Percentiles rank a stretch among this genome's conserved stretches.
Conservation (phyloP, 2,888 invertebrate species). For the Pterostichus niger region DNA sequence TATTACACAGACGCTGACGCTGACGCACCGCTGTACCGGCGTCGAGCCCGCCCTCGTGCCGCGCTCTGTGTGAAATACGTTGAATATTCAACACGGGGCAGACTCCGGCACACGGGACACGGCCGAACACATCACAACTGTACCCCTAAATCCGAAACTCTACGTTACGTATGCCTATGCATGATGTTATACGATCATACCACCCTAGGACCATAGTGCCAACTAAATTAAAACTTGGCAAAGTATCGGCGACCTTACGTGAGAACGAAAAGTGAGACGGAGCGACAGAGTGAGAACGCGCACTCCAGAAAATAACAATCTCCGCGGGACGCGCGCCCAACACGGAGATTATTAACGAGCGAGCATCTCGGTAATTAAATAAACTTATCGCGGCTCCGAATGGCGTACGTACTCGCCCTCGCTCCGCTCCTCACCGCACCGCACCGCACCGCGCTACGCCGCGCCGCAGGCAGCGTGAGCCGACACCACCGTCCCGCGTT, state of each 20-base stretch:
- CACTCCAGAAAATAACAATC: slow-evolving; percentile 65
- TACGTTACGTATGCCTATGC: slow-evolving; percentile 2
- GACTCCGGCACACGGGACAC: slow-evolving; percentile 21
- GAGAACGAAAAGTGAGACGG: slow-evolving; percentile 27
- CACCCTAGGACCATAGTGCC: not conserved
- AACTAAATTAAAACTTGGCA: slow-evolving; percentile 65
- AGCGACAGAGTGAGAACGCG: slow-evolving; percentile 44
- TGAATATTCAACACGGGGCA: slow-evolving; percentile 62
- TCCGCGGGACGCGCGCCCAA: slow-evolving; percentile 64
- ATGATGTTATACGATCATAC: slow-evolving; percentile 39
- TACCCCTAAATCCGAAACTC: slow-evolving; percentile 35
- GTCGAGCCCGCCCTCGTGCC: slow-evolving; percentile 45
- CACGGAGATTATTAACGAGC: slow-evolving; percentile 65
- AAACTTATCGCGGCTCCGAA: slow-evolving; percentile 63
- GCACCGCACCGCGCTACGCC: slow-evolving; percentile 3
- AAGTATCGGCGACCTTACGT: slow-evolving; percentile 56
- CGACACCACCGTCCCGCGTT: slow-evolving; percentile 21
- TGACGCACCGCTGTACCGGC: slow-evolving; percentile 36
- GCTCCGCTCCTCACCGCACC: not conserved
- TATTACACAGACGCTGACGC: slow-evolving; percentile 54
- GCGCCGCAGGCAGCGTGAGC: slow-evolving; percentile 47
- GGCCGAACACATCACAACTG: slow-evolving; percentile 44
- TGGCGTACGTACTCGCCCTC: slow-evolving; percentile 51
- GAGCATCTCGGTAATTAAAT: slow-evolving; percentile 65
- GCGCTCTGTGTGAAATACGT: slow-evolving; percentile 48